Evolutionary conservation across 2,888 invertebrate species (phyloP), one percentile per base, ranked within the genome.

Genomic region (Tenthredo livida): DNA sequence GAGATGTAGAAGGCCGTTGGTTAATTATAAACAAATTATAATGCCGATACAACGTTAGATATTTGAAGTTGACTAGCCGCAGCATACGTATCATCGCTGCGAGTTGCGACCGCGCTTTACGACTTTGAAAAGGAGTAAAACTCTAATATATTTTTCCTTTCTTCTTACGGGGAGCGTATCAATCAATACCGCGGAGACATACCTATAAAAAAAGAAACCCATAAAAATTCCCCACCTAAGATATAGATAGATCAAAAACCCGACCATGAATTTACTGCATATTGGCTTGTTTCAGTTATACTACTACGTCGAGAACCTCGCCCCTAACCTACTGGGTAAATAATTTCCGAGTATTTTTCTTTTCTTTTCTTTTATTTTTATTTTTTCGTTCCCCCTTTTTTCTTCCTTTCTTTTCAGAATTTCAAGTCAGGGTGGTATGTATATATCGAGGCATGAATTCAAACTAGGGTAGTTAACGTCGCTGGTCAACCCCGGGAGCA

Each of bases 251-350:
- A 80, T 80, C 80, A 80, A 80, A 80, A 80, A 58, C 61, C 58
- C 80, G 80, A 61, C 80, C 86, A 87, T 87, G 88, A 90, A 90
- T 90, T 91, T 91, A 90, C 90, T 90, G 89, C 90, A 90, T 88
- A 89, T 89, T 88, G 88, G 86, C 85, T 88, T 84, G 86, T 85
- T 86, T 86, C 86, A 72, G 61, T 77, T 84, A 58, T 54, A 21
- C 25, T 77, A 29, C 77, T 54, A 73, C 77, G 77, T 40, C 25
- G 40, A 67, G n/a, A 54, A 84, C 70, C 25, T 70, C 84, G 17
- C 43, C 21, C 84, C 29, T 75, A 37, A 58, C 58, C 21, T 54
- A 54, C 54, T n/a, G 58, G 58, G 58, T 40, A 40, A 40, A 80
- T 80, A 80, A 80, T 80, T 80, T 80, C 61, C 61, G 6, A 61